These are phyloP conservation scores for Neoniphon sammara DNA, from an alignment of 2,797 vertebrate genomes.

Conservation along the genomic window DNA sequence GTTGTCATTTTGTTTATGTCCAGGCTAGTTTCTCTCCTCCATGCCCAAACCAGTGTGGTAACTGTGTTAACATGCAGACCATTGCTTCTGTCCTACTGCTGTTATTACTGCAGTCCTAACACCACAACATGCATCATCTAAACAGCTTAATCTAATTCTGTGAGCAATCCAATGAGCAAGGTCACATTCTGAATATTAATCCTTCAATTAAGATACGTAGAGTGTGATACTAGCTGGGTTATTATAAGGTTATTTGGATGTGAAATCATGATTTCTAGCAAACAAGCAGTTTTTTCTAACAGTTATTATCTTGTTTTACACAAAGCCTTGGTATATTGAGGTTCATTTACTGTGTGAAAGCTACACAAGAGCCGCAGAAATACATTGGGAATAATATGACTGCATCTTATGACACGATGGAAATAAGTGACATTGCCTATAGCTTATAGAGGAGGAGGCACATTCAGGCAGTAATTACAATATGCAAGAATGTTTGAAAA, in stretches of 20 bases:
- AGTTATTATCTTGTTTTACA: constrained; percentile 19
- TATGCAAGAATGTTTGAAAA: background rate
- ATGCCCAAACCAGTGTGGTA: background rate
- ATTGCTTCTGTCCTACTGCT: background rate
- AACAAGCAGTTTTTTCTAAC: constrained; percentile 20
- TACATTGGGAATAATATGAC: background rate
- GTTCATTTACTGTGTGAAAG: background rate
- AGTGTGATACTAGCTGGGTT: background rate
- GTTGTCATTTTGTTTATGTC: constrained; percentile 11
- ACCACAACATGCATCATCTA: background rate
- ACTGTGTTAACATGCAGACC: background rate
- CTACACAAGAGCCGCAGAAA: background rate
- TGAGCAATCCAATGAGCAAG: background rate
- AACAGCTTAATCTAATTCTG: constrained; percentile 1
- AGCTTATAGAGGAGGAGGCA: background rate
- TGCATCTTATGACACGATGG: background rate
- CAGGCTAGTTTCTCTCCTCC: constrained; percentile 1
- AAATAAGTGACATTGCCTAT: background rate
- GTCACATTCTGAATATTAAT: background rate
- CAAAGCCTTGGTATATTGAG: constrained; percentile 16
- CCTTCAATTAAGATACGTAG: constrained; percentile 7
- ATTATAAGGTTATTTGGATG: background rate
- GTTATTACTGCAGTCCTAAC: background rate
- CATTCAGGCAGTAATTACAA: background rate
- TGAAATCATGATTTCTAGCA: constrained; percentile 18